A percentile compares a stretch with the other conserved stretches of the same genome.
These are phyloP conservation scores for Felis catus DNA, from an alignment of 2,113 vertebrate species.

Conservation along the genomic window DNA sequence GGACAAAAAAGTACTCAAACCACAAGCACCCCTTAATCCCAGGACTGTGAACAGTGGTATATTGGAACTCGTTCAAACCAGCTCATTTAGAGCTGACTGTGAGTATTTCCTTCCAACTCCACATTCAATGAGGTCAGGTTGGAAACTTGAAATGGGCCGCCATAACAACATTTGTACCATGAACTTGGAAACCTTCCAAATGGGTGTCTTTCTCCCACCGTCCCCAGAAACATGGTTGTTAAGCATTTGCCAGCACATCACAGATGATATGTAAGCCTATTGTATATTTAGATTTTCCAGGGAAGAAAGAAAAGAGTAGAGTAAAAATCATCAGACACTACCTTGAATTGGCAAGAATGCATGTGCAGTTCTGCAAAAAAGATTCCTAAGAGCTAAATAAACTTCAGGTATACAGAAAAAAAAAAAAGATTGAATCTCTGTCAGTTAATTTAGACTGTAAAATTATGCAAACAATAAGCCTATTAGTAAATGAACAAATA, in stretches of 20 bases:
- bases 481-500: neutral
- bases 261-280: neutral
- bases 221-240: neutral
- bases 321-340: neutral
- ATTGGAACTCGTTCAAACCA: neutral
- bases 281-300: neutral
- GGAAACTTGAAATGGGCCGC: neutral
- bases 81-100: neutral
- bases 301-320: neutral
- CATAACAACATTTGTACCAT: neutral
- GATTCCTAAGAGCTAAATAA: neutral
- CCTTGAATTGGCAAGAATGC: neutral
- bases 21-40: neutral
- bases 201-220: accelerated
- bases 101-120: neutral
- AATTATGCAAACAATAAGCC: neutral
- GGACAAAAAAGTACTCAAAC: neutral
- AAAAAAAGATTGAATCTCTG: neutral
- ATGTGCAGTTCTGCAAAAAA: neutral
- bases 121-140: neutral
- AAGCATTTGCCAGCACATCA: neutral
- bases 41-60: neutral
- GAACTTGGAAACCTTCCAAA: neutral
- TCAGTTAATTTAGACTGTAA: neutral
- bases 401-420: neutral